A percentile compares a stretch with the other conserved stretches of the same genome.
Conservation (phyloP, 2,888 invertebrate species). For the Deroplatys truncata region DNA sequence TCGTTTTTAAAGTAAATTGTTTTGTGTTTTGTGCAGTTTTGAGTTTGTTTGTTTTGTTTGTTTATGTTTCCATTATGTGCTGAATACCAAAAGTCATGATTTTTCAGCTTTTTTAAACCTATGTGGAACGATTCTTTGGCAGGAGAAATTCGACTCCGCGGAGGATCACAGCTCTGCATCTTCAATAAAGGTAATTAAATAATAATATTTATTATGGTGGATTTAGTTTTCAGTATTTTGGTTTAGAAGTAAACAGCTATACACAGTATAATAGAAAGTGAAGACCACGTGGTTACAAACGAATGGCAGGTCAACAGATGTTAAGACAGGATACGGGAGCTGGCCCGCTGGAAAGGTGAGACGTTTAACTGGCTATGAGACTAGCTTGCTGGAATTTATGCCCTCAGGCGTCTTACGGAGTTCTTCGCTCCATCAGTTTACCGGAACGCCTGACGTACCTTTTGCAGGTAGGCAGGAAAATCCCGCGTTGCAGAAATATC, state of each 20-base stretch:
- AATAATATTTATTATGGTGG: background rate
- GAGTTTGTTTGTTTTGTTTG: background rate
- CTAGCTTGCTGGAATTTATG: background rate
- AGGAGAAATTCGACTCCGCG: background rate
- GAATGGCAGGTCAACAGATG: background rate
- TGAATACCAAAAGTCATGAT: background rate
- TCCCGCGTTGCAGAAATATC: too few species aligned
- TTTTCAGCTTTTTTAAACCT: background rate
- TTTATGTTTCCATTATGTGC: background rate
- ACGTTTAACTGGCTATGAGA: background rate
- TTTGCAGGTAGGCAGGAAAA: background rate
- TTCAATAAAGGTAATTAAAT: background rate
- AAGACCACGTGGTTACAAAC: background rate
- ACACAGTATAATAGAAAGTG: background rate
- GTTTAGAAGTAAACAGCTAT: background rate
- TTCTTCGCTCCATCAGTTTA: background rate
- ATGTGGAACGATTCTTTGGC: background rate
- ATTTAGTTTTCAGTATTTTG: background rate
- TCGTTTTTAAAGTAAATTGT: background rate
- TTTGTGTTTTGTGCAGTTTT: background rate
- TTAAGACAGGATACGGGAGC: background rate
- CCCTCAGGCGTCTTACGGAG: background rate
- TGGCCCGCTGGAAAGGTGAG: background rate
- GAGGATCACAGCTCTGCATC: background rate
- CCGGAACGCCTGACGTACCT: background rate